Conservation (phyloP, 2,113 vertebrate species). For the Danio rerio region GRCz12tu NC_133177.1:380501-381000, state of each 20-base stretch:
- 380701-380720: constrained; percentile 87
- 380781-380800: too few relatives aligned
- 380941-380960: constrained; percentile 69
- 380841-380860: not conserved
- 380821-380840: not conserved
- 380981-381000: constrained; percentile 48
- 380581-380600: constrained; percentile 90
- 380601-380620: constrained; percentile 79
- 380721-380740: constrained; percentile 79
- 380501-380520: constrained; percentile 77
- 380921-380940: constrained; percentile 66
- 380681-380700: constrained; percentile 81
- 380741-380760: constrained; percentile 78
- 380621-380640: too few relatives aligned
- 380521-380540: constrained; percentile 85
- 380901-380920: constrained; percentile 74
- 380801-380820: too few relatives aligned
- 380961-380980: constrained; percentile 63
- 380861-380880: not conserved
- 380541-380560: constrained; percentile 83
- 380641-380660: too few relatives aligned
- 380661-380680: not conserved
- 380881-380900: not conserved
- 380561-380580: constrained; percentile 86
- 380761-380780: too few relatives aligned